Conservation (phyloP, 2,797 vertebrate genomes). For the Rhynchonycteris naso region DNA sequence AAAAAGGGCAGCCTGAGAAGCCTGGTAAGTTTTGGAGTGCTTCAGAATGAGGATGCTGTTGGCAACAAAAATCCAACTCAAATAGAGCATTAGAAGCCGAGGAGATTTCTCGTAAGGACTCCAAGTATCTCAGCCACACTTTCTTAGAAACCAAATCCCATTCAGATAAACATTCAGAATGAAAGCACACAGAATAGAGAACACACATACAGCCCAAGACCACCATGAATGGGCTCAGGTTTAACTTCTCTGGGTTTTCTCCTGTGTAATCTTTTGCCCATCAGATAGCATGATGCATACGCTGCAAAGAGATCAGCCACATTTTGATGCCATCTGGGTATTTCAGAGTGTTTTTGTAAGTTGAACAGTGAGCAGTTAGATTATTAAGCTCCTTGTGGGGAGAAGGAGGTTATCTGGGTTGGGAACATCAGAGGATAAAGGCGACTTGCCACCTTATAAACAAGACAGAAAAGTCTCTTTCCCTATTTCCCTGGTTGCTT, state of each 20-base stretch:
- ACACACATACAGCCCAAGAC: background rate
- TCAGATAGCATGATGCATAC: background rate
- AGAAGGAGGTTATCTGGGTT: background rate
- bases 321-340: background rate
- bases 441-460: slow-evolving; percentile 37
- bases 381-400: background rate
- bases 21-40: background rate
- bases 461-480: slow-evolving; percentile 29
- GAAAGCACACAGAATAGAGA: background rate
- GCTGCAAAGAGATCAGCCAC: background rate
- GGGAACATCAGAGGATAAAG: slow-evolving; percentile 31
- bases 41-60: background rate
- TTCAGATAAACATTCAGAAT: background rate
- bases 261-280: background rate
- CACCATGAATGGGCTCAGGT: background rate
- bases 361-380: background rate
- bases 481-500: background rate
- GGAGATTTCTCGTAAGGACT: background rate
- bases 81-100: background rate
- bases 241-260: slow-evolving; percentile 23
- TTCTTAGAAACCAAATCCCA: background rate
- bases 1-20: background rate
- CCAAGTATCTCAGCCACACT: background rate
- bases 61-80: background rate
- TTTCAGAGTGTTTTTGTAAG: slow-evolving; percentile 36